A percentile compares a stretch with the other conserved stretches of the same genome.
phyloP scores from a whole-genome alignment of 92 coral and sea anemone genomes.

The Meandrina meandrites region DNA sequence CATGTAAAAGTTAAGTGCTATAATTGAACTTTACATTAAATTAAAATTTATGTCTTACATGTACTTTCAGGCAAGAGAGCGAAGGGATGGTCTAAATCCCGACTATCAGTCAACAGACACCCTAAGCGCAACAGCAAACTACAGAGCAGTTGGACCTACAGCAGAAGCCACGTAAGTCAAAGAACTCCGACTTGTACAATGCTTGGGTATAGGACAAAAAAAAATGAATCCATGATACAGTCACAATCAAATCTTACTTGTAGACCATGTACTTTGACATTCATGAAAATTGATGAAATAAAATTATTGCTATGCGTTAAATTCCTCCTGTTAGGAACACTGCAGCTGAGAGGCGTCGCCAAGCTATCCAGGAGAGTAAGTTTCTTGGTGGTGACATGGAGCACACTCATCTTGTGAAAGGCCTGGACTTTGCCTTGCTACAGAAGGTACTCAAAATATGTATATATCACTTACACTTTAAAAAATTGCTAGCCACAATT shows the following conservation, averaged over 20 bases:
- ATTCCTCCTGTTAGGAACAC: constrained; percentile 63
- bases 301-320: too few species aligned
- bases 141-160: constrained; percentile 99
- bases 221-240: too few species aligned
- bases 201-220: too few species aligned
- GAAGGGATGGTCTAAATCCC: constrained; percentile 93
- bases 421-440: constrained; percentile 95
- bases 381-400: constrained; percentile 99
- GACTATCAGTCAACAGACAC: constrained; percentile 96
- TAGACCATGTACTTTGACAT: too few species aligned
- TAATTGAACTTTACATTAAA: too few species aligned
- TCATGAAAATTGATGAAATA: too few species aligned
- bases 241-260: too few species aligned
- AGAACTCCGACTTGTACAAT: background rate
- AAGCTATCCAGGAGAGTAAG: constrained; percentile 99
- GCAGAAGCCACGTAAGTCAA: constrained; percentile 89
- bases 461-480: too few species aligned
- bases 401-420: constrained; percentile 99
- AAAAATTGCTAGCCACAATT: too few species aligned
- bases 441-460: constrained; percentile 81
- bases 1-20: too few species aligned
- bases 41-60: too few species aligned
- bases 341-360: constrained; percentile 93
- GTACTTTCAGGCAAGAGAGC: constrained; percentile 84
- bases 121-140: constrained; percentile 89